Percentiles rank a stretch among this genome's conserved stretches.
Conservation (phyloP, 2,113 vertebrate genomes). For the Gymnarchus niloticus region DNA sequence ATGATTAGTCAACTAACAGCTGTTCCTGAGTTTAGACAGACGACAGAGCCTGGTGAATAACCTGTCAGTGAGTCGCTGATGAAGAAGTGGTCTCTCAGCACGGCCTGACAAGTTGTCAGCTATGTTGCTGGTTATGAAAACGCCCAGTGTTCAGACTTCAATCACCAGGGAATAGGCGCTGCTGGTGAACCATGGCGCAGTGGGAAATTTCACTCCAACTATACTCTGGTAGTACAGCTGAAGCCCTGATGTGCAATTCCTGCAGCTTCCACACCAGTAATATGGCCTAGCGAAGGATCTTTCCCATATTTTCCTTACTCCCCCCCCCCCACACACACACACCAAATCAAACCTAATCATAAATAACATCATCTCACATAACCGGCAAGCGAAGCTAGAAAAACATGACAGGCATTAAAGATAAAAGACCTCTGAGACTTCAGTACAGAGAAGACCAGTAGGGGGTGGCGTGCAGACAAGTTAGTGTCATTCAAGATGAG, state of each 20-base stretch:
- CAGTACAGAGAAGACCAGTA: conserved; percentile 35
- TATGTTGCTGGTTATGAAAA: not conserved
- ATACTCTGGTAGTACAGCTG: not conserved
- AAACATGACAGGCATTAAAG: conserved; percentile 20
- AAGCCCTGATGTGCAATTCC: not conserved
- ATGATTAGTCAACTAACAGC: not conserved
- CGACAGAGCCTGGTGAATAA: too few relatives aligned
- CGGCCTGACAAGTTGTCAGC: not conserved
- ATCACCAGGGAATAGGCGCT: not conserved
- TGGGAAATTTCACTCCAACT: not conserved
- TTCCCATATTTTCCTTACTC: not conserved
- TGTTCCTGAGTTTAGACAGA: rapidly evolving
- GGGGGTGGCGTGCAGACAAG: conserved; percentile 29
- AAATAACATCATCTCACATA: conserved; percentile 34
- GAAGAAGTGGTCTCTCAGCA: not conserved
- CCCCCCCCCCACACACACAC: not conserved
- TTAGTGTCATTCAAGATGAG: conserved; percentile 30
- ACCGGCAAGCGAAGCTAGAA: conserved; percentile 41
- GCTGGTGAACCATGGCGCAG: not conserved
- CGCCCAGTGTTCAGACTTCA: not conserved
- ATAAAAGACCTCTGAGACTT: conserved; percentile 50
- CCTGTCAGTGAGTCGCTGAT: not conserved
- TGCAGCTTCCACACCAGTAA: not conserved
- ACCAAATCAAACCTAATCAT: not conserved
- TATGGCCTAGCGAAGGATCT: not conserved